Percentiles rank a stretch among this genome's conserved stretches.
These are phyloP conservation scores for Meganola albula DNA, from an alignment of 2,888 invertebrate species.

Conservation along the genomic window DNA sequence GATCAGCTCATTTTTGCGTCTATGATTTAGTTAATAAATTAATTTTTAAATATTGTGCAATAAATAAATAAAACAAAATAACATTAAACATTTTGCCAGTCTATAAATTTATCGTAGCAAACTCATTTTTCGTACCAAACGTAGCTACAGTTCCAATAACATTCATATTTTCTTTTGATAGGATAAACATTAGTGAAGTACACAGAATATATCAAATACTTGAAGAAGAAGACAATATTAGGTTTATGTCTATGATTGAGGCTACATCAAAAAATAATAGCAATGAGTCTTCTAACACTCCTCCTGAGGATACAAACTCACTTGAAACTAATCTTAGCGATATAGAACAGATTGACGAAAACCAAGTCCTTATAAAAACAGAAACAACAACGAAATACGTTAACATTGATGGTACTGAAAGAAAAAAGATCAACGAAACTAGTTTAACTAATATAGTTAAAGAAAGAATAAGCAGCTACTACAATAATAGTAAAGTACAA, in stretches of 20 bases:
- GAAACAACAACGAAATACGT: conserved; percentile 67
- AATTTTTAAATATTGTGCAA: no score
- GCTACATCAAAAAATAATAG: conserved; percentile 34
- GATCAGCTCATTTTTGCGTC: no score
- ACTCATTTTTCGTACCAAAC: no score
- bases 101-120: no score
- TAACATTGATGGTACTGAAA: conserved; percentile 65
- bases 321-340: not conserved
- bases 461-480: conserved; percentile 49
- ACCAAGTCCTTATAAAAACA: conserved; percentile 60
- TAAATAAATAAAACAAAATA: no score
- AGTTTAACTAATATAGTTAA: conserved; percentile 51
- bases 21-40: no score
- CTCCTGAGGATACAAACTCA: conserved; percentile 15
- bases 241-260: conserved; percentile 63
- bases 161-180: conserved; percentile 36
- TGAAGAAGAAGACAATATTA: conserved; percentile 69
- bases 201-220: conserved; percentile 67
- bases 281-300: conserved; percentile 18
- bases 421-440: conserved; percentile 52
- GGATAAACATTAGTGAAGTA: conserved; percentile 69
- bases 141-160: no score
- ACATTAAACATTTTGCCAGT: no score
- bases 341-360: conserved; percentile 28
- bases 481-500: conserved; percentile 36